These are phyloP conservation scores for Eupristina koningsbergeri DNA, from an alignment of 1,140 invertebrate species.

Conservation along the genomic window DNA sequence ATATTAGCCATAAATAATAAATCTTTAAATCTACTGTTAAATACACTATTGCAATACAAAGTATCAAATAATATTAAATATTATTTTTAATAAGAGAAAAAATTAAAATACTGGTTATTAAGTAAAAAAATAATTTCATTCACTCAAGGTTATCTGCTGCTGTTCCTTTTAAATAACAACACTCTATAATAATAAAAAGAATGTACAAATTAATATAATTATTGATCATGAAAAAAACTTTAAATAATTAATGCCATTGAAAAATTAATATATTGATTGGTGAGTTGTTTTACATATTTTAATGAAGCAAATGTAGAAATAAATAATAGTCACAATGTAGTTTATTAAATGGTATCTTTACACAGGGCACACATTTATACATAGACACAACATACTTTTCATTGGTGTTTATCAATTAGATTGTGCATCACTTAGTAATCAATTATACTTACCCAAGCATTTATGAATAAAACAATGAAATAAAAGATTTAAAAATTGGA, in stretches of 20 bases:
- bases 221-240: too few relatives aligned
- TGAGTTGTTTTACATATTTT: not conserved
- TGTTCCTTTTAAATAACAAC: too few relatives aligned
- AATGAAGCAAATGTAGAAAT: not conserved
- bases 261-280: not conserved
- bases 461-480: not conserved
- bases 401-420: not conserved
- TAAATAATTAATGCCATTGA: not conserved
- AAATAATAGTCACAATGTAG: not conserved
- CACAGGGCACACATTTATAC: not conserved
- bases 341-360: not conserved
- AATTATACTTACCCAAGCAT: not conserved
- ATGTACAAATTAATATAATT: too few relatives aligned
- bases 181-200: too few relatives aligned
- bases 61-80: too few relatives aligned
- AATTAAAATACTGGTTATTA: not conserved
- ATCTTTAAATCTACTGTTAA: too few relatives aligned
- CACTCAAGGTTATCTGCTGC: not conserved
- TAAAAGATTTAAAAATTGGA: not conserved
- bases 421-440: not conserved
- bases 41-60: too few relatives aligned
- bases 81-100: too few relatives aligned
- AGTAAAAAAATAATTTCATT: not conserved
- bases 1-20: too few relatives aligned
- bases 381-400: too few relatives aligned